Evolutionary conservation across 2,113 vertebrate species (phyloP), one percentile per base, ranked within the genome.

Genomic region (Neolamprologus brichardi): DNA sequence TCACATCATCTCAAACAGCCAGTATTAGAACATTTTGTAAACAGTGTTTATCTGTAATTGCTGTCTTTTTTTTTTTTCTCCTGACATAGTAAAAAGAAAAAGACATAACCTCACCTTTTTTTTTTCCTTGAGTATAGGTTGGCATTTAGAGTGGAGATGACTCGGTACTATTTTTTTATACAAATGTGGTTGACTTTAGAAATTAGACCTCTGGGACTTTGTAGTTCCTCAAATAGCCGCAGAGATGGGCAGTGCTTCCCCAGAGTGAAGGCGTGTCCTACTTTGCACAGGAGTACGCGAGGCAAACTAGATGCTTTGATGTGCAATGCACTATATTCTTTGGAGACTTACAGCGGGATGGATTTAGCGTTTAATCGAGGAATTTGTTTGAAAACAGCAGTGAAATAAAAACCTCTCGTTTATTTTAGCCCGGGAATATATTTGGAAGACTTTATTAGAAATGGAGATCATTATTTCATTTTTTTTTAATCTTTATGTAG

Each of bases 11-110:
- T 93, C 88, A 82, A 93, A 94, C 87, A 92, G 88, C 86, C 90
- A 87, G 84, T 87, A 95, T 92, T 92, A 94, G 90, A 90, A 89
- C 85, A 92, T 93, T 95, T 92, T 93, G 92, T 94, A 95, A 95
- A 95, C 91, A 93, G 91, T 94, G 88, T 94, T 95, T 93, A 94
- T 94, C 91, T 94, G 83, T 92, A 95, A 95, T 94, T 83, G 78
- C 90, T 88, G 85, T 89, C 70, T 80, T 90, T 87, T 85, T 82
- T 84, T 52, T 77, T 28, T 5, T 64, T 5, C 64, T 54, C 20
- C 82, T 90, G 88, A 92, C 85, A 92, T 64, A 54, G 58, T 82
- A 84, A 92, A 84, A 89, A 90, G 83, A 85, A 92, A 90, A 87
- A 86, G 32, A 84, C 84, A 85, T 81, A 79, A 53, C 86, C 78